Conservation (phyloP, 2,888 invertebrate species). For the Meganola albula region DNA sequence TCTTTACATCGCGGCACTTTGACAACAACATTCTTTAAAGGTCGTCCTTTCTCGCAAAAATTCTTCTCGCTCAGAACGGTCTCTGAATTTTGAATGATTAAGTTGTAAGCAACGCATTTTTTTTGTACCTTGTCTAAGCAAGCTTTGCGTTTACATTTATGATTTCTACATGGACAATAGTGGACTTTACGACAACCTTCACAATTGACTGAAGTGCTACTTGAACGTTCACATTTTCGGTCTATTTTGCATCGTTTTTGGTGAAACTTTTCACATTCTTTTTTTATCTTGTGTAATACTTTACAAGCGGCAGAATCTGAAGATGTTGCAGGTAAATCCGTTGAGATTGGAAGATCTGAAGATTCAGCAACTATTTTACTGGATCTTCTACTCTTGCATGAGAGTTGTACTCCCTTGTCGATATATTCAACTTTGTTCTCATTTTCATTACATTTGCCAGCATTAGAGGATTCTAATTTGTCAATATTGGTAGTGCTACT, state of each 20-base stretch:
- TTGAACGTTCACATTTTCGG: conserved; percentile 51
- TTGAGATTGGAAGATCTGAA: conserved; percentile 48
- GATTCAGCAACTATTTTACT: conserved; percentile 38
- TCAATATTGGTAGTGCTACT: conserved; percentile 7
- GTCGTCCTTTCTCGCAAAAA: conserved; percentile 31
- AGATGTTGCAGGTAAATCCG: conserved; percentile 52
- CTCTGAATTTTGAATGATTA: conserved; percentile 67
- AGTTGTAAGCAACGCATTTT: conserved; percentile 63
- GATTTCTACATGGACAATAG: conserved; percentile 47
- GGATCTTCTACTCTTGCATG: conserved; percentile 30
- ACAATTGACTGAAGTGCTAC: conserved; percentile 56
- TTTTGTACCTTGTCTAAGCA: conserved; percentile 48
- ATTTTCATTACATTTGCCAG: neutral
- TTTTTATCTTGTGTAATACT: conserved; percentile 59
- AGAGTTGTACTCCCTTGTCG: conserved; percentile 48
- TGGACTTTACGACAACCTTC: conserved; percentile 54
- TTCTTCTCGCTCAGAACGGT: conserved; percentile 54
- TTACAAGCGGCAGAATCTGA: conserved; percentile 59
- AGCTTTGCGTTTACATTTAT: conserved; percentile 52
- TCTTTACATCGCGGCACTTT: conserved; percentile 57
- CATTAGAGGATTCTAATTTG: neutral
- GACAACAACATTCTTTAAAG: conserved; percentile 56
- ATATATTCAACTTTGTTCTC: neutral
- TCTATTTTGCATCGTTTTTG: conserved; percentile 50
- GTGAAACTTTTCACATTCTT: conserved; percentile 64